phyloP scores from a whole-genome alignment of 2,113 vertebrate species.

The Siphamia tubifer region DNA sequence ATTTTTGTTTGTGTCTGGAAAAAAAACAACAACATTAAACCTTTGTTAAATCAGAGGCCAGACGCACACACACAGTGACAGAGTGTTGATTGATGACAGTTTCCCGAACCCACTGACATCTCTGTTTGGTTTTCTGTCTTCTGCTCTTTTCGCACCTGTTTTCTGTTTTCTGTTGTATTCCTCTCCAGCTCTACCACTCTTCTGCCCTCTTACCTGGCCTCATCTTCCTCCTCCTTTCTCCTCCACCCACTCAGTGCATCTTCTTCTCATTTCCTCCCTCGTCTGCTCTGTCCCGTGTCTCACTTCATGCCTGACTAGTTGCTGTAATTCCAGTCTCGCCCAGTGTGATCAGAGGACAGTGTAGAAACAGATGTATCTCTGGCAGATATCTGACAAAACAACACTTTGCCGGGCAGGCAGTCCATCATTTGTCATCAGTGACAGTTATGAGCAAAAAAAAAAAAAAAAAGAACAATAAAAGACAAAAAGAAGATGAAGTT shows the following conservation, averaged over 20 bases:
- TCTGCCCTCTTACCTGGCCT: neutral
- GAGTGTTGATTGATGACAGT: constrained; percentile 25
- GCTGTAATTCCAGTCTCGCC: constrained; percentile 50
- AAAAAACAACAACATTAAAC: no score
- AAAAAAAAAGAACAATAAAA: neutral
- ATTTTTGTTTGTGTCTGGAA: neutral
- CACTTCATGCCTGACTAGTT: constrained; percentile 53
- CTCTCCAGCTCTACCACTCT: neutral
- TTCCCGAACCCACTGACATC: constrained; percentile 1
- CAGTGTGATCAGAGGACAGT: constrained; percentile 44
- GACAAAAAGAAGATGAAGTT: neutral
- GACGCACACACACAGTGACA: neutral
- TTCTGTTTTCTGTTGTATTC: neutral
- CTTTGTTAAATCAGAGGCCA: constrained; percentile 1
- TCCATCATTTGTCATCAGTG: constrained; percentile 52
- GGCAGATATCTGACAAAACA: constrained; percentile 50
- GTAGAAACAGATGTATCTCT: constrained; percentile 61
- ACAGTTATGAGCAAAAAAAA: constrained; percentile 16
- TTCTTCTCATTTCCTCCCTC: neutral
- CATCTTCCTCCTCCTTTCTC: neutral
- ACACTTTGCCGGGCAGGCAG: constrained; percentile 46
- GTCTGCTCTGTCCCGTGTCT: constrained; percentile 9
- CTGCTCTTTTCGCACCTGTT: neutral
- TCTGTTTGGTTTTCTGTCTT: neutral
- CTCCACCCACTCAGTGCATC: neutral